Base-by-base conservation (phyloP, 2,888 invertebrate genomes). In the Nomada ferruginata region DNA sequence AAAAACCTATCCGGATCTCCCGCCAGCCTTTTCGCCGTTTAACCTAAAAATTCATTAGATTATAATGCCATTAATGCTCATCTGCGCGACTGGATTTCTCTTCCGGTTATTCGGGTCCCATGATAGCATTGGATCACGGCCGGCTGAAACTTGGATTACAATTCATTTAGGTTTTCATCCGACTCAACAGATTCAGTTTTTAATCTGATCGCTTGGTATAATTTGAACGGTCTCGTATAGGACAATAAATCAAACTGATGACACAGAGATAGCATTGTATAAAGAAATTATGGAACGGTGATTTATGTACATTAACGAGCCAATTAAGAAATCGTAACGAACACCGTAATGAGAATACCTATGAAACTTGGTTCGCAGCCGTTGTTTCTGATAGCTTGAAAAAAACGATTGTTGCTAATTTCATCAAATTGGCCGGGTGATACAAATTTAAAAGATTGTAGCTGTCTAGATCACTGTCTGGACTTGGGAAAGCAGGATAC, bases 21-120 rank as follows among this genome's bases (percentile, higher is more conserved):
- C 75, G 68, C 70, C 70, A 80, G 84, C 66, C 88, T 88, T 87
- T 85, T 85, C 86, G 86, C 78, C 89, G 85, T 83, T 86, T 88
- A 91, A 89, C 90, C 91, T 90, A 92, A 92, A 92, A 92, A 92
- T 92, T 92, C 91, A 92, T 92, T 92, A 92, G 92, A 91, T 91
- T 92, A 92, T 91, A 92, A 92, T 92, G 90, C 92, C 92, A 92
- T 92, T 92, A 92, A 91, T 90, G 91, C 90, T 92, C 88, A 91
- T 90, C 90, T 91, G 88, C 89, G 83, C 87, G 89, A 80, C 83
- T 85, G 89, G 85, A 87, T 83, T 84, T 85, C 69, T 76, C 73
- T 74, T 71, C 84, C 80, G 75, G 82, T 82, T 84, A 80, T 79
- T 64, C 78, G 68, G 76, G 23, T 79, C 61, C 79, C 26, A 74